These are phyloP conservation scores for Tiliacea aurago DNA, from an alignment of 2,888 invertebrate genomes.

Conservation along the genomic window DNA sequence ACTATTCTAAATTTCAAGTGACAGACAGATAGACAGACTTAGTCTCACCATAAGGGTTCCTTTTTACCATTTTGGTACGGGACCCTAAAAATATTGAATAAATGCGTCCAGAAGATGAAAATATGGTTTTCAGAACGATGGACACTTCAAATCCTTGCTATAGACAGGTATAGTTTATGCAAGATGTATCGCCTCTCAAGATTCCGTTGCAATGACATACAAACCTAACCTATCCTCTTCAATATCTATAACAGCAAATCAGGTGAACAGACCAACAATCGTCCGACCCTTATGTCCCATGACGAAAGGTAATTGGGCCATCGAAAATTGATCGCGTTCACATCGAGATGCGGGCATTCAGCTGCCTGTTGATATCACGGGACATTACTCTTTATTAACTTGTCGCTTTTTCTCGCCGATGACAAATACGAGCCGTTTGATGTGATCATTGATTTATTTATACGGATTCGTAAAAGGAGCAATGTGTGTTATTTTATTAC, in stretches of 20 bases:
- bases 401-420: constrained; percentile 58
- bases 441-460: constrained; percentile 63
- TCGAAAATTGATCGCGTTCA: constrained; percentile 80
- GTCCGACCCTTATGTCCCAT: constrained; percentile 69
- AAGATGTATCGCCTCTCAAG: not conserved
- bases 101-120: not conserved
- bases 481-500: constrained; percentile 39
- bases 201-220: not conserved
- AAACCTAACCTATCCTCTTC: not conserved
- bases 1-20: no score
- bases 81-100: no score
- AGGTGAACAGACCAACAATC: constrained; percentile 37
- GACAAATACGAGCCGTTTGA: constrained; percentile 57
- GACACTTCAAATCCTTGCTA: not conserved
- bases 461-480: constrained; percentile 53
- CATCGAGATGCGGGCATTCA: constrained; percentile 80
- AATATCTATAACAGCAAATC: constrained; percentile 40
- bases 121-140: not conserved
- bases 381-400: constrained; percentile 70
- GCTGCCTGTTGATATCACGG: constrained; percentile 75
- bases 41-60: no score
- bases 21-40: no score
- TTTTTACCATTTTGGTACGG: no score
- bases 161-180: not conserved
- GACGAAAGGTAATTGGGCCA: constrained; percentile 81